Conservation (phyloP, 2,113 vertebrate genomes). For the Triplophysa dalaica region DNA sequence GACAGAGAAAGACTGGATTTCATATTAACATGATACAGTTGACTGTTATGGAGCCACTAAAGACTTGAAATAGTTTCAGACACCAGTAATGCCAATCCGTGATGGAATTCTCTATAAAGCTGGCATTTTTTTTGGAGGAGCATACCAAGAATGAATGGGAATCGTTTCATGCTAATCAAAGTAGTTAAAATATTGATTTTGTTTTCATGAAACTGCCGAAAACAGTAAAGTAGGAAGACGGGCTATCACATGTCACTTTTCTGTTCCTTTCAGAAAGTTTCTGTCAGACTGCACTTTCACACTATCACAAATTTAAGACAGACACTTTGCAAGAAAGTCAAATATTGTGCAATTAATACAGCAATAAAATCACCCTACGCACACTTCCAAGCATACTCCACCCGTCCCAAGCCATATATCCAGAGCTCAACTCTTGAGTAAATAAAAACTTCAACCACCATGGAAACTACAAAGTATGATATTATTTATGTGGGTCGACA, state of each 20-base stretch:
- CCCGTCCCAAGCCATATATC: neutral
- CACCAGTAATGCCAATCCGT: neutral
- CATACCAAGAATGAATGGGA: neutral
- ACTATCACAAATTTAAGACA: neutral
- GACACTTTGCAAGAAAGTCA: neutral
- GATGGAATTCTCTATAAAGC: neutral
- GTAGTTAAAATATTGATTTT: neutral
- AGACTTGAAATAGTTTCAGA: neutral
- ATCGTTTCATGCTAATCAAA: neutral
- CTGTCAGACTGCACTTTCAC: neutral
- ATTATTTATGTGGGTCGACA: conserved; percentile 4
- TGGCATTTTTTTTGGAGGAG: neutral
- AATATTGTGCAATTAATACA: neutral
- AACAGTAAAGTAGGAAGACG: neutral
- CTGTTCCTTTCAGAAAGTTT: neutral
- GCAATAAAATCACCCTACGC: neutral
- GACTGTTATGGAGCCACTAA: neutral
- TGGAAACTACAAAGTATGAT: conserved; percentile 3
- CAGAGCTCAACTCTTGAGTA: neutral
- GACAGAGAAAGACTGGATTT: conserved; percentile 35
- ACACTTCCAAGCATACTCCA: neutral
- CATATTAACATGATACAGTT: conserved; percentile 33
- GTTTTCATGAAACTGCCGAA: neutral
- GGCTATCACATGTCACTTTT: neutral
- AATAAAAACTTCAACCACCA: conserved; percentile 3